Percentiles rank a stretch among this genome's conserved stretches.
These are phyloP conservation scores for Sebastolobus alascanus DNA, from an alignment of 2,797 vertebrate species.

Conservation along the genomic window DNA sequence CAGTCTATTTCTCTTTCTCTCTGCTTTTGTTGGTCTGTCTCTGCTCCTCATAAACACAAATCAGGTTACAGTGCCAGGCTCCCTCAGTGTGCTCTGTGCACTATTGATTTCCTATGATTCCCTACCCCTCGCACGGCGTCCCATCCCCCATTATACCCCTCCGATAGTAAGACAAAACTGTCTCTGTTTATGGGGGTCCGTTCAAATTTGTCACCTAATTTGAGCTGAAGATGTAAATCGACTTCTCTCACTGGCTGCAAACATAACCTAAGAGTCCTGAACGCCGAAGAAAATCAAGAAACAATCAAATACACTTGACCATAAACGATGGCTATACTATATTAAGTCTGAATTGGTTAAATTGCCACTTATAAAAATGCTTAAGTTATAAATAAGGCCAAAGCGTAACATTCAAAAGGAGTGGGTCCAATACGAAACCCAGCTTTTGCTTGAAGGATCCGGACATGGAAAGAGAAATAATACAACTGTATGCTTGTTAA, in stretches of 20 bases:
- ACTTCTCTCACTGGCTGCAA: neutral
- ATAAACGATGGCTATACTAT: neutral
- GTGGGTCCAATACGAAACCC: neutral
- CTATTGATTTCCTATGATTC: constrained; percentile 82
- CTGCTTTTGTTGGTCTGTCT: constrained; percentile 41
- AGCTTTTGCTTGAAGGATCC: neutral
- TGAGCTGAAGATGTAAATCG: neutral
- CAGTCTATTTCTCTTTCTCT: constrained; percentile 6
- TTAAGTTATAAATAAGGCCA: neutral
- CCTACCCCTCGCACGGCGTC: constrained; percentile 31
- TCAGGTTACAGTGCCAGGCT: constrained; percentile 77
- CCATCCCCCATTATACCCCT: constrained; percentile 69
- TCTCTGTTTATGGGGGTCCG: constrained; percentile 38
- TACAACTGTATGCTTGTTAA: neutral
- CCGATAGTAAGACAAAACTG: constrained; percentile 19
- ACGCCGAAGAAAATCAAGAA: neutral
- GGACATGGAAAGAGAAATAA: neutral
- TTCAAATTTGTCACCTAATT: constrained; percentile 4
- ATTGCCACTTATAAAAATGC: neutral
- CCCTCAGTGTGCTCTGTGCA: constrained; percentile 60
- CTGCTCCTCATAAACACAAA: constrained; percentile 70
- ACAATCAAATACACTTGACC: neutral
- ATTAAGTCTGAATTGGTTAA: neutral
- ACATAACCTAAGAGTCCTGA: neutral
- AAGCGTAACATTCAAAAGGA: neutral